Percentiles rank a stretch among this genome's conserved stretches.
phyloP scores from a whole-genome alignment of 2,888 invertebrate genomes.

The Scaptodrosophila latifasciaeformis region DNA sequence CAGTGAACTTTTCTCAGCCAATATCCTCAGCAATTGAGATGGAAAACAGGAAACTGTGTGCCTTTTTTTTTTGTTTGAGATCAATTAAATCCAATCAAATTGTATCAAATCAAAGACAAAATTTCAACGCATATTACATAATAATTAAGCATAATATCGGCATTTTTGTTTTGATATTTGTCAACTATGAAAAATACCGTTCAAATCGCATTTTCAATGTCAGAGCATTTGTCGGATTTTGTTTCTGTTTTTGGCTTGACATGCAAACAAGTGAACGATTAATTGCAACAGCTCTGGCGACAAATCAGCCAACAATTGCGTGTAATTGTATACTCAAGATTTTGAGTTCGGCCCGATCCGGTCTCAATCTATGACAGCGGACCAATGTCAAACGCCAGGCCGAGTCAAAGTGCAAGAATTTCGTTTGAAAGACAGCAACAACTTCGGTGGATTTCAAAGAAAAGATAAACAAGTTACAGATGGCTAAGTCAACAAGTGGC shows the following conservation, averaged over 20 bases:
- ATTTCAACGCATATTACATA: constrained; percentile 38
- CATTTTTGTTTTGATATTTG: too few species aligned
- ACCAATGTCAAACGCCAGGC: constrained; percentile 30
- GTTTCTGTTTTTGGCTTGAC: too few species aligned
- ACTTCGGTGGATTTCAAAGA: too few species aligned
- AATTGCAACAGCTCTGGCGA: constrained; percentile 47
- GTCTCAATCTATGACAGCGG: constrained; percentile 6
- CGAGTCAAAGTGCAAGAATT: constrained; percentile 66
- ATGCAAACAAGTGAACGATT: constrained; percentile 54
- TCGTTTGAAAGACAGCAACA: constrained; percentile 42
- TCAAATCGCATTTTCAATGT: constrained; percentile 52
- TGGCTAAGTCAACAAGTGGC: too few species aligned
- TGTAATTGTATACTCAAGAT: constrained; percentile 49
- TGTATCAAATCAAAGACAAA: too few species aligned
- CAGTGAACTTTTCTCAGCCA: too few species aligned
- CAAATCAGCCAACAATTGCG: constrained; percentile 29
- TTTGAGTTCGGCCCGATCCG: constrained; percentile 18
- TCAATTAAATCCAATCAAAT: too few species aligned
- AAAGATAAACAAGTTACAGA: constrained; percentile 25
- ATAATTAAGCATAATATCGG: constrained; percentile 49
- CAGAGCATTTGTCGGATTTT: constrained; percentile 27
- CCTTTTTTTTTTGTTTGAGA: too few species aligned
- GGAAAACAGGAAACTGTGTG: too few species aligned
- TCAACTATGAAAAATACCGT: too few species aligned
- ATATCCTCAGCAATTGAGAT: too few species aligned